Evolutionary conservation across 92 coral and sea anemone genomes (phyloP).

Genomic region (Meandrina meandrites): DNA sequence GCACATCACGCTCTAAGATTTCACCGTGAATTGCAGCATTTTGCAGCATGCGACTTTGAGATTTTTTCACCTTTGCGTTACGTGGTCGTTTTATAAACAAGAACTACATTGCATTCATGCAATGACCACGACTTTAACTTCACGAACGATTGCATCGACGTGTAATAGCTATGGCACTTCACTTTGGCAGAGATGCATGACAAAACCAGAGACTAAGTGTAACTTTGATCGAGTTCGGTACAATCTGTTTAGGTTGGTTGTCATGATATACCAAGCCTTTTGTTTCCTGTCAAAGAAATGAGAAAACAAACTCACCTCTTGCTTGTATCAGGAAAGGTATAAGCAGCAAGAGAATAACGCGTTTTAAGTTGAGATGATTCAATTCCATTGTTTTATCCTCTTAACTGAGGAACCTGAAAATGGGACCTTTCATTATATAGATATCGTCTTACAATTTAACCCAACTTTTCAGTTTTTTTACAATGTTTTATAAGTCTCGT

Average conservation of each 20-base stretch:
- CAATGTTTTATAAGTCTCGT: background rate
- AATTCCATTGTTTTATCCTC: constrained; percentile 11
- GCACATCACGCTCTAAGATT: background rate
- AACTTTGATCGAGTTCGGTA: background rate
- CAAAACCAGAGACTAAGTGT: background rate
- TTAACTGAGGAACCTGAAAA: constrained; percentile 25
- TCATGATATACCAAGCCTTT: background rate
- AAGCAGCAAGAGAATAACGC: constrained; percentile 15
- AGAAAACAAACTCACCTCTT: constrained; percentile 8
- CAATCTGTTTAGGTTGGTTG: no score
- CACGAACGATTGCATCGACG: background rate
- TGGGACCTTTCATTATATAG: background rate
- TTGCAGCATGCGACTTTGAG: background rate
- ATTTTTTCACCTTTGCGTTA: background rate
- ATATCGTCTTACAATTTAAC: background rate
- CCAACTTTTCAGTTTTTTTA: background rate
- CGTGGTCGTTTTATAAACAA: background rate
- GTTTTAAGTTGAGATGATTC: constrained; percentile 5
- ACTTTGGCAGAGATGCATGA: background rate
- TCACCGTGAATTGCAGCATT: background rate
- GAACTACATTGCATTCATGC: background rate
- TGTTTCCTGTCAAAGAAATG: background rate
- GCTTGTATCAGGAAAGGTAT: constrained; percentile 9
- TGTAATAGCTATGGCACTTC: no score
- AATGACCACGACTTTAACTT: background rate